These are phyloP conservation scores for Drosophila antonietae DNA, from an alignment of 2,888 invertebrate species.

Conservation along the genomic window DNA sequence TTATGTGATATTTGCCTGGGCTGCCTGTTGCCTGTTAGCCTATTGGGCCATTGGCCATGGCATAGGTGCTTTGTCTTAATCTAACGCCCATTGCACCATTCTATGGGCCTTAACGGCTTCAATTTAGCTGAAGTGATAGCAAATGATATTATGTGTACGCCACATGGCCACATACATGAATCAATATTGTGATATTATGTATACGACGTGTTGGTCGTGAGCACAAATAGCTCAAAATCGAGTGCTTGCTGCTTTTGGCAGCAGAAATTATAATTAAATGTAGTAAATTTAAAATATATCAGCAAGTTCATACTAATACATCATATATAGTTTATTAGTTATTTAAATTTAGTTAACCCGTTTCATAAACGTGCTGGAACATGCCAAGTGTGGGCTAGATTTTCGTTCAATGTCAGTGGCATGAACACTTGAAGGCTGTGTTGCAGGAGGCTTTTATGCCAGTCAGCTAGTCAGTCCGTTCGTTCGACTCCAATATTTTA, in stretches of 20 bases:
- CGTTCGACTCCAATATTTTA: conserved; percentile 54
- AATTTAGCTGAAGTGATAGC: conserved; percentile 64
- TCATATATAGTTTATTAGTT: no score
- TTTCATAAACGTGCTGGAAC: background rate
- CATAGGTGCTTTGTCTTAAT: conserved; percentile 74
- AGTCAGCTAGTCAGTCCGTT: conserved; percentile 2
- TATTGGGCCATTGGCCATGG: conserved; percentile 29
- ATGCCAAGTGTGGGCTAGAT: background rate
- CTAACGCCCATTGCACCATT: conserved; percentile 50
- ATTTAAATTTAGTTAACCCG: no score
- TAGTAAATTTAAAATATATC: no score
- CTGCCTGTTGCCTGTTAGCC: conserved; percentile 36
- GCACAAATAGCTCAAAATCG: background rate
- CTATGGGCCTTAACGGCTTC: conserved; percentile 51
- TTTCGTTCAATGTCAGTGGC: conserved; percentile 17
- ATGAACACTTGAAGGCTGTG: conserved; percentile 7
- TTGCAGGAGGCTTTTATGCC: conserved; percentile 21
- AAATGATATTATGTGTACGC: conserved; percentile 33
- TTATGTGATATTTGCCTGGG: conserved; percentile 21
- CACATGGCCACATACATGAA: conserved; percentile 18
- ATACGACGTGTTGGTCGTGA: background rate
- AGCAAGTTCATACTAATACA: no score
- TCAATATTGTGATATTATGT: conserved; percentile 27
- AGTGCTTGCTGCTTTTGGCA: background rate
- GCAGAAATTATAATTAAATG: no score